phyloP scores from a whole-genome alignment of 2,113 vertebrate species.

The Cavia aperea region DNA sequence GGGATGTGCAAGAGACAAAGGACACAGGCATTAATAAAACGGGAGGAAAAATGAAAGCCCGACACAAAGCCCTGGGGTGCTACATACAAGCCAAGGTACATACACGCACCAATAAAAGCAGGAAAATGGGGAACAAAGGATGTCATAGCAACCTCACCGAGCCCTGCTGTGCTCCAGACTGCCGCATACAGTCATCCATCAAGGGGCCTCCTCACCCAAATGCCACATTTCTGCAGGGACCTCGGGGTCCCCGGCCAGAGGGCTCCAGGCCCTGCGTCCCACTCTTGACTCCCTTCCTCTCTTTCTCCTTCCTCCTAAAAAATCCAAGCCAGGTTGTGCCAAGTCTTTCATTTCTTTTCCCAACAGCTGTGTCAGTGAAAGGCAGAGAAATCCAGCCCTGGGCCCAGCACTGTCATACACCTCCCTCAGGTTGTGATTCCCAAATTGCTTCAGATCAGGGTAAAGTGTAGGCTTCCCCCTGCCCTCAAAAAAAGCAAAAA shows the following conservation, averaged over 20 bases:
- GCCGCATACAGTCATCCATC: slow-evolving; percentile 11
- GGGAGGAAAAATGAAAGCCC: background rate
- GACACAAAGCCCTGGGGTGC: slow-evolving; percentile 3
- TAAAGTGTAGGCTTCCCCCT: background rate
- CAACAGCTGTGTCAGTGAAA: background rate
- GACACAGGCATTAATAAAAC: background rate
- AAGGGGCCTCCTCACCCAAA: background rate
- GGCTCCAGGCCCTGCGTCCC: background rate
- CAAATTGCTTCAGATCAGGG: background rate
- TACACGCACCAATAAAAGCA: slow-evolving; percentile 13
- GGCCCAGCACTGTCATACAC: background rate
- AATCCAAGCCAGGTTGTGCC: background rate
- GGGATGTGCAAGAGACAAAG: background rate
- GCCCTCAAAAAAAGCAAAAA: background rate
- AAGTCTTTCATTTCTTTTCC: background rate
- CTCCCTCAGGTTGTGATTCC: background rate
- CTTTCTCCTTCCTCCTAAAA: background rate
- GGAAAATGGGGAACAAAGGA: slow-evolving; percentile 58
- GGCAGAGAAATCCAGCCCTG: background rate
- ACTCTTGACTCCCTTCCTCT: background rate
- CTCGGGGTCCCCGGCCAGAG: background rate
- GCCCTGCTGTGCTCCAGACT: background rate
- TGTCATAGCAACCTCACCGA: slow-evolving; percentile 56
- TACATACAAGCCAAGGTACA: slow-evolving; percentile 29
- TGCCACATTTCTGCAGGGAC: accelerated